Conservation (phyloP, 2,888 invertebrate genomes). For the Octodonta nipae region DNA sequence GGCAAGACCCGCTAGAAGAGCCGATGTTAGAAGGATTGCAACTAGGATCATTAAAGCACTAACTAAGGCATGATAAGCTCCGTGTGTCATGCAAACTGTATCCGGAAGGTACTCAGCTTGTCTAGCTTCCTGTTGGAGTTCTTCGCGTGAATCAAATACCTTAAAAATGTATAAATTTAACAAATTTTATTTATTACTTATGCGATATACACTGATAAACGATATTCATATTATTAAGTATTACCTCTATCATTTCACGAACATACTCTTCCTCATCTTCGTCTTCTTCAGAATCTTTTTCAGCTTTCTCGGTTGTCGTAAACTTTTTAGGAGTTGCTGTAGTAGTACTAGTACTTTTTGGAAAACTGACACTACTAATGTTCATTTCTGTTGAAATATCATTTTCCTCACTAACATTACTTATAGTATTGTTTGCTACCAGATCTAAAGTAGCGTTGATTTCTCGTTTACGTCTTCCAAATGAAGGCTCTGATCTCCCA, state of each 20-base stretch:
- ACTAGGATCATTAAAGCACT: constrained; percentile 64
- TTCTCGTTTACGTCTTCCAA: constrained; percentile 55
- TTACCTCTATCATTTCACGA: constrained; percentile 77
- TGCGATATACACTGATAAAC: no score
- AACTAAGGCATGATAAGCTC: constrained; percentile 75
- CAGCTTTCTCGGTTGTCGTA: neutral
- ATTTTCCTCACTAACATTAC: constrained; percentile 16
- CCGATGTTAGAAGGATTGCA: constrained; percentile 58
- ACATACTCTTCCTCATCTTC: constrained; percentile 59
- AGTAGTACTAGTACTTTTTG: constrained; percentile 1
- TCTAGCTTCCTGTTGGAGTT: constrained; percentile 53
- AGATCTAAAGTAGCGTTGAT: constrained; percentile 27
- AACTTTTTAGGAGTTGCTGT: neutral
- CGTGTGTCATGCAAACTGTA: constrained; percentile 65
- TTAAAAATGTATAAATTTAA: no score
- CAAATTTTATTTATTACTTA: no score
- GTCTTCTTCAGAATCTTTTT: constrained; percentile 35
- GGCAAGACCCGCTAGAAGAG: constrained; percentile 59
- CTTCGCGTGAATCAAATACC: constrained; percentile 73
- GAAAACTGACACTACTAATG: constrained; percentile 1
- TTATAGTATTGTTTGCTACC: constrained; percentile 18
- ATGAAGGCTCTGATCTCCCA: constrained; percentile 67
- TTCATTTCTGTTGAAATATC: constrained; percentile 15
- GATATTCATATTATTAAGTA: no score
- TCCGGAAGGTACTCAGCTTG: constrained; percentile 51